Percentiles rank a stretch among this genome's conserved stretches.
Conservation (phyloP, 2,113 vertebrate species). For the Onychorhynchus coronatus region DNA sequence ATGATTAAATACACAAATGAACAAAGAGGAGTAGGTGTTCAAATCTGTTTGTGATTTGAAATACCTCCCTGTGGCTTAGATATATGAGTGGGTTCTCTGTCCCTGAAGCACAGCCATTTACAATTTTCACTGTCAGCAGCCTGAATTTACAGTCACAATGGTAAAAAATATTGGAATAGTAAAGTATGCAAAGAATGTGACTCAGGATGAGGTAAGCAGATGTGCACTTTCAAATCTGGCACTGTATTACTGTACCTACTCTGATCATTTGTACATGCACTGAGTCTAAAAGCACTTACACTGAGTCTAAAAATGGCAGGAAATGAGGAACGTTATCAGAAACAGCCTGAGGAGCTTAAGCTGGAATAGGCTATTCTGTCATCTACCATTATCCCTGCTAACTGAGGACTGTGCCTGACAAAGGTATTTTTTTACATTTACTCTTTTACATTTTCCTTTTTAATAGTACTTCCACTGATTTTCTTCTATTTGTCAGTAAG, state of each 20-base stretch:
- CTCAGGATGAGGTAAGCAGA: background rate
- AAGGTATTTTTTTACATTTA: background rate
- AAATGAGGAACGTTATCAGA: background rate
- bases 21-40: background rate
- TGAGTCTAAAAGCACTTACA: background rate
- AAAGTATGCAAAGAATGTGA: background rate
- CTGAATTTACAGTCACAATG: background rate
- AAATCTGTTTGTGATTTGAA: background rate
- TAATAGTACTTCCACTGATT: background rate
- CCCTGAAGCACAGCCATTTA: background rate
- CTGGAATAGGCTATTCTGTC: background rate
- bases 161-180: background rate
- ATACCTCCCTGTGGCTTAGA: background rate
- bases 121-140: background rate
- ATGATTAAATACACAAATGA: background rate
- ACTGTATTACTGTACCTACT: background rate
- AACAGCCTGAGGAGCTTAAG: background rate
- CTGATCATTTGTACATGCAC: background rate
- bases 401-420: background rate
- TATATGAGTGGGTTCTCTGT: background rate
- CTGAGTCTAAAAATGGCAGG: background rate
- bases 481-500: background rate
- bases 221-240: background rate
- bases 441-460: background rate
- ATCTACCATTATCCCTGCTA: background rate